Conservation (phyloP, 2,888 invertebrate species). For the Serripes groenlandicus region DNA sequence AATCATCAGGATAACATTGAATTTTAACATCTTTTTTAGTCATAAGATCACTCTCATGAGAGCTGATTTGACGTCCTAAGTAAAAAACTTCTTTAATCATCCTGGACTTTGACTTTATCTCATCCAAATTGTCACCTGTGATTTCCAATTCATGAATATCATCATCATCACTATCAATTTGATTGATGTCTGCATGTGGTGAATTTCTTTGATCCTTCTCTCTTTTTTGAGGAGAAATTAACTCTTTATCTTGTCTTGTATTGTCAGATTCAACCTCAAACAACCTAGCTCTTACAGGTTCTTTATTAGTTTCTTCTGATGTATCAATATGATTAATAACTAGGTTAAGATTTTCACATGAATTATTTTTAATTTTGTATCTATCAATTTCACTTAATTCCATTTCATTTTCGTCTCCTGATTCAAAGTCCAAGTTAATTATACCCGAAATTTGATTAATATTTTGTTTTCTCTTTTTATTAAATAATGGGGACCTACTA, state of each 20-base stretch:
- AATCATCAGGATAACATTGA: too few species aligned
- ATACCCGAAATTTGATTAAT: neutral
- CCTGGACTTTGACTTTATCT: constrained; percentile 12
- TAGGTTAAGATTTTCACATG: too few species aligned
- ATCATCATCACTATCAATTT: neutral
- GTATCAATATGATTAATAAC: too few species aligned
- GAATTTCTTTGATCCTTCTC: too few species aligned
- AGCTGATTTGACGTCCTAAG: neutral
- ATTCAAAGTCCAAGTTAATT: neutral
- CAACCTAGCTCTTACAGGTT: too few species aligned
- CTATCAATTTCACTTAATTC: too few species aligned
- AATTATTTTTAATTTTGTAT: too few species aligned
- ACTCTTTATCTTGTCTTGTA: too few species aligned
- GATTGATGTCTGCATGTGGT: too few species aligned
- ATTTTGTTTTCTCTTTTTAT: neutral
- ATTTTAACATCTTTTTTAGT: neutral
- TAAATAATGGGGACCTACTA: constrained; percentile 5
- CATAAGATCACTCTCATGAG: neutral
- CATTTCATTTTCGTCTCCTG: neutral
- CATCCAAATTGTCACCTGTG: constrained; percentile 64
- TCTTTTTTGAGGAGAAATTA: too few species aligned
- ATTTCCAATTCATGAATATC: constrained; percentile 69
- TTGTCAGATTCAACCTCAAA: too few species aligned
- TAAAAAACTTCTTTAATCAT: neutral
- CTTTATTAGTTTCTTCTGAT: too few species aligned